Percentiles rank a stretch among this genome's conserved stretches.
Conservation (phyloP, 2,797 vertebrate species). For the Malacoraja senta region DNA sequence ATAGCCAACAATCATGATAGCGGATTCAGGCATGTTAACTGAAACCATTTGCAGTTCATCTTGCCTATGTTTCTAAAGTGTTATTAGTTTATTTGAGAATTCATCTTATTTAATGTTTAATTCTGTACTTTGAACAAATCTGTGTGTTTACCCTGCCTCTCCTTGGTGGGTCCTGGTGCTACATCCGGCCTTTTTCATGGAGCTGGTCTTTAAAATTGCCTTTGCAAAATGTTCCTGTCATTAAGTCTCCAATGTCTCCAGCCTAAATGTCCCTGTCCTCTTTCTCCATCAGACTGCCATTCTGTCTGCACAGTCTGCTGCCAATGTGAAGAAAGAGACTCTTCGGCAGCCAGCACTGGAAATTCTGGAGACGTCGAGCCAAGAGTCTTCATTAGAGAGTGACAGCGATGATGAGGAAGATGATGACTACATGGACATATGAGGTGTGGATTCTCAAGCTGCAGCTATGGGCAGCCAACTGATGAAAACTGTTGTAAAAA, state of each 20-base stretch:
- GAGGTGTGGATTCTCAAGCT: constrained; percentile 42
- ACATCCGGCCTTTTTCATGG: too few relatives aligned
- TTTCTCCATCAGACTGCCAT: constrained; percentile 77
- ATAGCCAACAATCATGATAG: too few relatives aligned
- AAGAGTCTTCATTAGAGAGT: constrained; percentile 94
- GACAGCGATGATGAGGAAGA: constrained; percentile 89
- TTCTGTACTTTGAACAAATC: background rate
- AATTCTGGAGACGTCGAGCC: constrained; percentile 93
- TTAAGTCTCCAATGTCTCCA: background rate
- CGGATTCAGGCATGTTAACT: too few relatives aligned
- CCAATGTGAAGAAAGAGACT: constrained; percentile 92
- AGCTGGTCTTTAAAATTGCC: background rate
- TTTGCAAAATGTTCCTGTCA: background rate
- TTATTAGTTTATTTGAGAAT: background rate
- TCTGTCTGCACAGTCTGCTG: constrained; percentile 92
- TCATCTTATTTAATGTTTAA: background rate
- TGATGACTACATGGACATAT: constrained; percentile 87
- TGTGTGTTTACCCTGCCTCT: background rate
- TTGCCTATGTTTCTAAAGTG: background rate
- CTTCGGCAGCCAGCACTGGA: constrained; percentile 91
- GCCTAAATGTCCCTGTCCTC: background rate
- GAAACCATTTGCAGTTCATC: background rate
- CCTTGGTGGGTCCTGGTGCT: background rate
- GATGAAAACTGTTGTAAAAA: background rate
- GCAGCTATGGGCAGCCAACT: background rate